These are phyloP conservation scores for Gymnocypris eckloni DNA, from an alignment of 2,797 vertebrate species.

Conservation along the genomic window DNA sequence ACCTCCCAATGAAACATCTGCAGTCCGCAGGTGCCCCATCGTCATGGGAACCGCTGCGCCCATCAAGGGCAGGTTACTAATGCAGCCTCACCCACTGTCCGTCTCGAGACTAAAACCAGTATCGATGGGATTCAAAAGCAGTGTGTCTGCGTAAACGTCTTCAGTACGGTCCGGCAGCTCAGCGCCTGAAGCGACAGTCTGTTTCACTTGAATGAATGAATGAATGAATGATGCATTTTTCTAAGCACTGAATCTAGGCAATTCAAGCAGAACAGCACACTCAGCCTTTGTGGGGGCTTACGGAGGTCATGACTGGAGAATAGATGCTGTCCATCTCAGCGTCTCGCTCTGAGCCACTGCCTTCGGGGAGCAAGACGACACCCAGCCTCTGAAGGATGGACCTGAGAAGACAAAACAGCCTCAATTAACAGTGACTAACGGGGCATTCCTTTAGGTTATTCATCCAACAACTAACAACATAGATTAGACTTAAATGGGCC, in stretches of 20 bases:
- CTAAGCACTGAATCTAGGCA: background rate
- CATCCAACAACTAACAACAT: slow-evolving; percentile 31
- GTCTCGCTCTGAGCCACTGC: slow-evolving; percentile 66
- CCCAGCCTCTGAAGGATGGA: slow-evolving; percentile 75
- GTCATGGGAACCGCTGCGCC: slow-evolving; percentile 16
- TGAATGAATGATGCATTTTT: no score
- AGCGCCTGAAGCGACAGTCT: background rate
- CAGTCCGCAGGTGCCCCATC: slow-evolving; percentile 33
- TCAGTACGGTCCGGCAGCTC: background rate
- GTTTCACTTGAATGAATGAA: background rate
- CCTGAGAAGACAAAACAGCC: slow-evolving; percentile 60
- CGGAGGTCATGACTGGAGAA: slow-evolving; percentile 73
- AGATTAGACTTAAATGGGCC: background rate
- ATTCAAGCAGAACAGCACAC: slow-evolving; percentile 17
- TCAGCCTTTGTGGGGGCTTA: slow-evolving; percentile 66
- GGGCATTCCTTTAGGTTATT: slow-evolving; percentile 8
- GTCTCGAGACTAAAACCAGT: background rate
- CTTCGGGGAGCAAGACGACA: slow-evolving; percentile 70
- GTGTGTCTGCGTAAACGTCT: background rate
- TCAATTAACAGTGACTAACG: slow-evolving; percentile 28
- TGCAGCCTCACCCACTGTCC: background rate
- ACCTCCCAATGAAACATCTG: slow-evolving; percentile 37
- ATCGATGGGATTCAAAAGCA: background rate
- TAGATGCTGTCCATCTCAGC: slow-evolving; percentile 69
- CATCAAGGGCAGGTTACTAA: slow-evolving; percentile 19